Conservation (phyloP, 2,888 invertebrate species). For the Erynnis tages region DNA sequence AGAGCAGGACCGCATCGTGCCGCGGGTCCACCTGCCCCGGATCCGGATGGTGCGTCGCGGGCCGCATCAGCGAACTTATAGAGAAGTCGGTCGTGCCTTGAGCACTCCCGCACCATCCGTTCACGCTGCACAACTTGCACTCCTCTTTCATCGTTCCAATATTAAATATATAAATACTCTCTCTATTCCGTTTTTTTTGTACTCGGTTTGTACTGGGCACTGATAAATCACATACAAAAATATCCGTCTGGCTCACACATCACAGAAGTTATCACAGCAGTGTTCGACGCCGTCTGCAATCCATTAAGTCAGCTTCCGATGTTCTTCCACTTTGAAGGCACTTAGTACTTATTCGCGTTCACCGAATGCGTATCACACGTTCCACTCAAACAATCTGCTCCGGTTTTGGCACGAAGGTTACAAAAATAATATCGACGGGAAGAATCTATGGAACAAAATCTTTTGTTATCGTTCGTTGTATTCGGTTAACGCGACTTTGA, state of each 20-base stretch:
- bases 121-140: constrained; percentile 75
- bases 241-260: constrained; percentile 75
- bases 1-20: constrained; percentile 72
- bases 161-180: constrained; percentile 62
- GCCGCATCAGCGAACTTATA: constrained; percentile 74
- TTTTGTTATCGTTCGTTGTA: constrained; percentile 9
- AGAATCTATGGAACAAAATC: constrained; percentile 19
- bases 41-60: constrained; percentile 52
- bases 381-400: constrained; percentile 30
- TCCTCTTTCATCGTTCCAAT: constrained; percentile 74
- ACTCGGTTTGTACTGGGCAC: constrained; percentile 81
- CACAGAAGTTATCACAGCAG: constrained; percentile 79
- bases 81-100: constrained; percentile 71
- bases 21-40: constrained; percentile 63
- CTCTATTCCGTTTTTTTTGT: constrained; percentile 76
- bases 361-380: constrained; percentile 52
- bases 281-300: constrained; percentile 63
- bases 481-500: constrained; percentile 23
- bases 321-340: constrained; percentile 34
- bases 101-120: constrained; percentile 66
- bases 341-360: constrained; percentile 33
- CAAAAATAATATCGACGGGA: constrained; percentile 16
- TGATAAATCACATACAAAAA: constrained; percentile 81
- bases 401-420: constrained; percentile 24
- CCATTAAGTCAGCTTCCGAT: constrained; percentile 36